Evolutionary conservation across 1,140 invertebrate species (phyloP).

Genomic region (Harpegnathos saltator): DNA sequence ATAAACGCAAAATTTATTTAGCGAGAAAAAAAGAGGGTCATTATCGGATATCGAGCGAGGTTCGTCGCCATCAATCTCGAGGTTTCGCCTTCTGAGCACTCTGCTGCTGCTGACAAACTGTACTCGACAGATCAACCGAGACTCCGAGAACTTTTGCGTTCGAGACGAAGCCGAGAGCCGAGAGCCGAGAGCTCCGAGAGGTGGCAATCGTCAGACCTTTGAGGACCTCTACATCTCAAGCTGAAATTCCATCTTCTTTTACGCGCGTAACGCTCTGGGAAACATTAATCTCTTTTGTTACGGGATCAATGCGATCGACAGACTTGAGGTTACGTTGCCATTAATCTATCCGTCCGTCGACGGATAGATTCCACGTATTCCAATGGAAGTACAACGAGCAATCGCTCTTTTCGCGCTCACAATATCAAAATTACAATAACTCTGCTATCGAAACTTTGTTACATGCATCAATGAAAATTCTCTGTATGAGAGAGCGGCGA

Average conservation of each 20-base stretch:
- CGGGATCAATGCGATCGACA: background rate
- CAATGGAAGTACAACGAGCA: background rate
- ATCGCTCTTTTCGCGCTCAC: background rate
- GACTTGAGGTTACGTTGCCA: background rate
- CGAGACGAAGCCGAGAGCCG: background rate
- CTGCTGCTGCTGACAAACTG: constrained; percentile 37
- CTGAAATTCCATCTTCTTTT: constrained; percentile 13
- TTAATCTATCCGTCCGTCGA: background rate
- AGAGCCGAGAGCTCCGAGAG: background rate
- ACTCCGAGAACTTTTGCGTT: constrained; percentile 44
- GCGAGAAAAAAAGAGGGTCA: constrained; percentile 49
- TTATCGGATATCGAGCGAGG: constrained; percentile 55
- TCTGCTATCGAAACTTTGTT: background rate
- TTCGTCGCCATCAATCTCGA: constrained; percentile 37
- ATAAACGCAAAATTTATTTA: constrained; percentile 59
- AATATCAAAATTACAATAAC: constrained; percentile 5
- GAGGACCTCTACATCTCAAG: background rate
- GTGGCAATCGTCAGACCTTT: background rate
- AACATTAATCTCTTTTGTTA: background rate
- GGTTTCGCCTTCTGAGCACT: constrained; percentile 38
- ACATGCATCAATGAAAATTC: background rate
- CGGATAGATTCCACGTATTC: too few relatives aligned
- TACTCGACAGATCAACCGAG: constrained; percentile 44
- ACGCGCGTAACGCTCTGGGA: background rate
- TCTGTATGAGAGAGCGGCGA: background rate